These are phyloP conservation scores for Carapus acus DNA, from an alignment of 2,797 vertebrate genomes.

Conservation along the genomic window DNA sequence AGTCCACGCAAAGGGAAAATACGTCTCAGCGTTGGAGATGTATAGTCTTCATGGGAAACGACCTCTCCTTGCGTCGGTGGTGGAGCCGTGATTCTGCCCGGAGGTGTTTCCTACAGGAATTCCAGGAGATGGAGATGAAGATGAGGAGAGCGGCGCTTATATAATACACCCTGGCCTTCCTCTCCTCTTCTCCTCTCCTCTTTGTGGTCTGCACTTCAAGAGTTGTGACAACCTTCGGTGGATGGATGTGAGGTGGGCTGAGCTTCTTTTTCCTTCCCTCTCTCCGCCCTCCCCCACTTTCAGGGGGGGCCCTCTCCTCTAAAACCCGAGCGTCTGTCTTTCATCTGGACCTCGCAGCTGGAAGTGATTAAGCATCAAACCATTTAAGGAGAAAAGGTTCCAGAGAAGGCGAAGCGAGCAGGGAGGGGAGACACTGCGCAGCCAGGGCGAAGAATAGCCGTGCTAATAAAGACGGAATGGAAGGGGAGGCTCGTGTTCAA, in stretches of 20 bases:
- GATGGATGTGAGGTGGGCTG: slow-evolving; percentile 42
- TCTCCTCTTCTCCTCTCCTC: too few relatives aligned
- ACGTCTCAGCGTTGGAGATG: slow-evolving; percentile 1
- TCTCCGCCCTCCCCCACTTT: slow-evolving; percentile 39
- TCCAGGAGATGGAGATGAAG: too few relatives aligned
- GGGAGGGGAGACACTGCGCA: slow-evolving; percentile 39
- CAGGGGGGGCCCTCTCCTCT: slow-evolving; percentile 40
- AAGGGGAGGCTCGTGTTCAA: slow-evolving; percentile 11
- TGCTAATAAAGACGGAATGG: slow-evolving; percentile 14
- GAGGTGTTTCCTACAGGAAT: neutral
- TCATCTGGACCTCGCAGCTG: slow-evolving; percentile 71
- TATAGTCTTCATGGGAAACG: slow-evolving; percentile 14
- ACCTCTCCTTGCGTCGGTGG: neutral
- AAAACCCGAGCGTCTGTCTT: slow-evolving; percentile 59
- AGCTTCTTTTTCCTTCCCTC: neutral
- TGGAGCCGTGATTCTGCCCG: slow-evolving; percentile 3
- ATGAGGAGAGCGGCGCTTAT: slow-evolving; percentile 10
- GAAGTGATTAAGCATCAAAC: slow-evolving; percentile 66
- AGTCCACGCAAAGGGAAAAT: slow-evolving; percentile 2
- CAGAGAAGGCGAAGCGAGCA: slow-evolving; percentile 51
- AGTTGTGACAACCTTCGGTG: slow-evolving; percentile 44
- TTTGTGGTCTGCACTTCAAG: slow-evolving; percentile 41
- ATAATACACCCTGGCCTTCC: slow-evolving; percentile 21
- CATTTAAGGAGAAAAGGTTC: slow-evolving; percentile 58
- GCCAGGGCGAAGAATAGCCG: slow-evolving; percentile 23